phyloP scores from a whole-genome alignment of 2,113 vertebrate species.

The Perca fluviatilis region DNA sequence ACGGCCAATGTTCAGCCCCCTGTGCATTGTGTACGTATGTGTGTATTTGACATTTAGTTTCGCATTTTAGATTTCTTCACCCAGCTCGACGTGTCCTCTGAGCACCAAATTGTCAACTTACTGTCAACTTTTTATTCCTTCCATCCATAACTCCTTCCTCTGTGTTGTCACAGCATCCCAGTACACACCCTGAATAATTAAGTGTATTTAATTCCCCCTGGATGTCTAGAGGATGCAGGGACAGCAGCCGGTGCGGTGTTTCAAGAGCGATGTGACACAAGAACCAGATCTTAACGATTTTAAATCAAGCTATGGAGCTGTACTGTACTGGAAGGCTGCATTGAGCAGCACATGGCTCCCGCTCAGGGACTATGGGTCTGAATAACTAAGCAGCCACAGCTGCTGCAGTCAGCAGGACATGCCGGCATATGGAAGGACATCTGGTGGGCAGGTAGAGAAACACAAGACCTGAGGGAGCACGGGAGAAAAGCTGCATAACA shows the following conservation, averaged over 20 bases:
- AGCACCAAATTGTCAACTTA: background rate
- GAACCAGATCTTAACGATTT: constrained; percentile 23
- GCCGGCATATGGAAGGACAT: constrained; percentile 40
- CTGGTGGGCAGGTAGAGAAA: constrained; percentile 67
- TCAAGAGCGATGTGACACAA: background rate
- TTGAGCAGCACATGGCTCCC: constrained; percentile 19
- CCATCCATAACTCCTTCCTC: constrained; percentile 3
- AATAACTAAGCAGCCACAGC: constrained; percentile 61
- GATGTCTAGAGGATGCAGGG: background rate
- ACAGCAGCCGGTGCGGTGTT: background rate
- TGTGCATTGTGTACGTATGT: background rate
- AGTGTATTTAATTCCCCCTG: background rate
- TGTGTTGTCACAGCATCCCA: constrained; percentile 23
- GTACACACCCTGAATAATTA: background rate
- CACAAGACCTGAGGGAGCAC: constrained; percentile 24
- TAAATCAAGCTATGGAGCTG: background rate
- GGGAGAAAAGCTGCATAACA: constrained; percentile 16
- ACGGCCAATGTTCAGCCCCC: constrained; percentile 42
- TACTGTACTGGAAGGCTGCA: background rate
- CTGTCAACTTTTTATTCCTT: background rate
- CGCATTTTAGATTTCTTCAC: constrained; percentile 14
- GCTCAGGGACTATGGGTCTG: background rate
- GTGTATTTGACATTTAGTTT: constrained; percentile 46
- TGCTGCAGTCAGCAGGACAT: constrained; percentile 42
- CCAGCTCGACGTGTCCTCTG: background rate